Base-by-base conservation (phyloP, 1,140 invertebrate genomes). In the Polyergus mexicanus region DNA sequence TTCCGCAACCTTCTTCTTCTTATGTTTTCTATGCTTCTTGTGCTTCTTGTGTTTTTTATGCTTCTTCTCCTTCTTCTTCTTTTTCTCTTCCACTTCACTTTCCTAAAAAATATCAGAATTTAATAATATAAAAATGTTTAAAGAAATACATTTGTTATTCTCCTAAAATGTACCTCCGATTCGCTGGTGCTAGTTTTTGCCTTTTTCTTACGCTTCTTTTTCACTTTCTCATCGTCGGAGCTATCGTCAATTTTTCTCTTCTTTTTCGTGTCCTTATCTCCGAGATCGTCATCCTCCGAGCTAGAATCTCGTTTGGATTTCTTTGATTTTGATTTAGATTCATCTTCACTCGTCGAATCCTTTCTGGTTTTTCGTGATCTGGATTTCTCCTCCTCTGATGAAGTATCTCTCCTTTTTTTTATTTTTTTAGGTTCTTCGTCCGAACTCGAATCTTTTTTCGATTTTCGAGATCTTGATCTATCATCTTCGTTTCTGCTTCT, bases 1-100 rank as follows among this genome's bases (percentile, higher is more conserved):
- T 60, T 96, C 96, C 10, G 95, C 96, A 28, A 92, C 92, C 89
- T 96, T 96, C 92, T 96, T 96, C 92, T 97, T 97, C 90, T 97
- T 97, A 88, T 96, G 96, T 91, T 97, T 97, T 80, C 96, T 95
- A 77, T 96, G 96, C 88, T 97, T 97, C 94, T 97, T 97, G 86
- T 96, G 96, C 91, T 97, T 97, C 92, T 97, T 97, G 88, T 97
- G 96, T 91, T 97, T 97, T 84, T 97, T 97, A 84, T 97, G 96
- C 90, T 97, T 97, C 85, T 97, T 97, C 78, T 97, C 96, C 78
- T 97, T 97, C 86, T 97, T 97, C 89, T 96, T 96, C 91, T 96
- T 97, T 92, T 96, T 97, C 22, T 96, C 95, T 90, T 97, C 96
- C 8, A 96, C 95, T 91, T 97, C 97, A 72, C 96, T 97, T 69